These are phyloP conservation scores for Xerus inauris DNA, from an alignment of 2,113 vertebrate species.

Conservation along the genomic window DNA sequence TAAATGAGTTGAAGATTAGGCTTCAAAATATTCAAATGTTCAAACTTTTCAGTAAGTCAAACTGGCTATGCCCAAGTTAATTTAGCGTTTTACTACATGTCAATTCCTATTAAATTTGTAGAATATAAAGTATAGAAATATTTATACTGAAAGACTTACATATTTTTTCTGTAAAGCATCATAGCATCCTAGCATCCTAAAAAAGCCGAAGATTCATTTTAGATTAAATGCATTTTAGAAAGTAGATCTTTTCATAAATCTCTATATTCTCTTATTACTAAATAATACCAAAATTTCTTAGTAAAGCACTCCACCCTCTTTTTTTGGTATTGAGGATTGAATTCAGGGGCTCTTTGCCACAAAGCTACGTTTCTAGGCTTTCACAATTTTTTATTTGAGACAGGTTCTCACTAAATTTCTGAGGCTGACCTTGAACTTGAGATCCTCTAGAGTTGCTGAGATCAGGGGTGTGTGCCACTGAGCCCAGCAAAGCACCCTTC, in stretches of 20 bases:
- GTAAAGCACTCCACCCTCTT: neutral
- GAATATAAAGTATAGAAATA: constrained; percentile 43
- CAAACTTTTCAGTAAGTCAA: constrained; percentile 51
- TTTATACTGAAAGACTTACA: constrained; percentile 87
- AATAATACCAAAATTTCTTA: neutral
- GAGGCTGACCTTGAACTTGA: no score
- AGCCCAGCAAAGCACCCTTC: neutral
- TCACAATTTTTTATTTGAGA: no score
- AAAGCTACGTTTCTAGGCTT: no score
- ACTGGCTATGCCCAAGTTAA: neutral
- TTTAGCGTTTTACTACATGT: constrained; percentile 30
- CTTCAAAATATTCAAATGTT: constrained; percentile 63
- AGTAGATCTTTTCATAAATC: neutral
- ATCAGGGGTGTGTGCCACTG: no score
- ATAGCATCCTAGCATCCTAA: constrained; percentile 97
- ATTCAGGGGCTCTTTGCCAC: no score
- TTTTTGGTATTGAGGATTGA: neutral
- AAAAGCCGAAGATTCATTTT: constrained; percentile 63
- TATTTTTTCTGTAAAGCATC: constrained; percentile 97
- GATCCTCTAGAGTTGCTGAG: no score
- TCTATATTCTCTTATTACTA: neutral
- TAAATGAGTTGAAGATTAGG: constrained; percentile 53
- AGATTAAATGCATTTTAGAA: constrained; percentile 17
- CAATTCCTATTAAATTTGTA: neutral
- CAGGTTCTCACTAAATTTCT: no score